Conservation (phyloP, 2,888 invertebrate genomes). For the Drosophila rubida region DNA sequence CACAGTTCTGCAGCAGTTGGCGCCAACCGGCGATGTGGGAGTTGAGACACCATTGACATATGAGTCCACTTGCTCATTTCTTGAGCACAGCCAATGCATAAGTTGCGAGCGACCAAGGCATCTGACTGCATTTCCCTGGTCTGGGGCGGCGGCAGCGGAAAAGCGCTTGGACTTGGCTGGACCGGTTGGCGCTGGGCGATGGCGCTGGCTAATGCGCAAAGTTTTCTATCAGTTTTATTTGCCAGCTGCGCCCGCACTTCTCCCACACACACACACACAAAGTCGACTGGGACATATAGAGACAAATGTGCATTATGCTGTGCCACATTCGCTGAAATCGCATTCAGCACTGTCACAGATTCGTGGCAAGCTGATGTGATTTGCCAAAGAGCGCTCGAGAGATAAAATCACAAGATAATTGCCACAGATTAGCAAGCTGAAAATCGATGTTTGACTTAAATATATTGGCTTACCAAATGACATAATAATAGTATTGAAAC, state of each 20-base stretch:
- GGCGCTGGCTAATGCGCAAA: conserved; percentile 73
- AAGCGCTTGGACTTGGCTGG: conserved; percentile 65
- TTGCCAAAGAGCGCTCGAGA: conserved; percentile 6
- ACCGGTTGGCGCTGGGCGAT: conserved; percentile 75
- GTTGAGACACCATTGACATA: conserved; percentile 72
- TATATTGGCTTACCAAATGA: no score
- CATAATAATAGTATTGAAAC: no score
- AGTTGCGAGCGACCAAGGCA: conserved; percentile 32
- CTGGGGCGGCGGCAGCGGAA: neutral
- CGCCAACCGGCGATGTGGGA: conserved; percentile 63
- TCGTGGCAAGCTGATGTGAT: conserved; percentile 12
- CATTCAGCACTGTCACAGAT: conserved; percentile 41
- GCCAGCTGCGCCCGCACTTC: conserved; percentile 57
- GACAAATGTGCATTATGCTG: conserved; percentile 42
- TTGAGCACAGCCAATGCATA: conserved; percentile 69
- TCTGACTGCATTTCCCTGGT: neutral
- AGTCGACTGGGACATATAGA: neutral
- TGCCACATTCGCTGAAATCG: conserved; percentile 37
- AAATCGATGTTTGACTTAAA: neutral
- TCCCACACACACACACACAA: conserved; percentile 1
- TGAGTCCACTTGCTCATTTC: conserved; percentile 72
- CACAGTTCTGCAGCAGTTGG: conserved; percentile 53
- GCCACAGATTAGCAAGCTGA: conserved; percentile 1
- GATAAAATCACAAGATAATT: conserved; percentile 18
- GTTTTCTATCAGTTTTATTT: conserved; percentile 65